Evolutionary conservation across 1,140 invertebrate genomes (phyloP).

Genomic region (Heterodera schachtii): DNA sequence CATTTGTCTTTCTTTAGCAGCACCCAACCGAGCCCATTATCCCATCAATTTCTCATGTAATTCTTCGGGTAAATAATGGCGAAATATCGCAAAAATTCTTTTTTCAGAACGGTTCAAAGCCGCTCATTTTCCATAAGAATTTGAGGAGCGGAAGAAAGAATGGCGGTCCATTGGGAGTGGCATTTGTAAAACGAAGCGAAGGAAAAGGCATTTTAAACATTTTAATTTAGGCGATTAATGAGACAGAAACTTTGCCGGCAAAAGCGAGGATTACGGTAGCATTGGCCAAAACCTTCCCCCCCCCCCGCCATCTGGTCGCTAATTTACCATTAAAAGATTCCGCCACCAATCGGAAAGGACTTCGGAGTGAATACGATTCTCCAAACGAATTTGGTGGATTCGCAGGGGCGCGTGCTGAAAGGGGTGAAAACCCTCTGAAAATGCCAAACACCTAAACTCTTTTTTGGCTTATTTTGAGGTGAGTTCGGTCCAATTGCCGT

Average conservation of each 20-base stretch:
- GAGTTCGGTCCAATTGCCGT: constrained; percentile 36
- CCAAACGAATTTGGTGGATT: constrained; percentile 56
- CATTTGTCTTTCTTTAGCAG: no score
- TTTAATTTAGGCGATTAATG: background rate
- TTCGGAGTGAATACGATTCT: constrained; percentile 53
- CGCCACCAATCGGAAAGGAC: constrained; percentile 45
- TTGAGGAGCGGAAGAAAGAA: background rate
- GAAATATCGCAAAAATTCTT: background rate
- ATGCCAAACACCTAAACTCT: no score
- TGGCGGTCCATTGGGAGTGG: background rate
- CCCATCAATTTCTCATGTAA: no score
- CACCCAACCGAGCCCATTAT: no score
- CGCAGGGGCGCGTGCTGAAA: constrained; percentile 52
- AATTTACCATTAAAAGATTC: constrained; percentile 23
- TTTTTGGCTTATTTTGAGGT: constrained; percentile 4
- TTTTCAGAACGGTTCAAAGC: background rate
- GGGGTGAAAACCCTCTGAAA: constrained; percentile 29
- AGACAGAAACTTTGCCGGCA: background rate
- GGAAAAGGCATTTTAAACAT: background rate
- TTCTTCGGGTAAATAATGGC: background rate
- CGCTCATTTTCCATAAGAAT: background rate
- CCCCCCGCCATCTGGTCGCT: no score
- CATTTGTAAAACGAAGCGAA: background rate
- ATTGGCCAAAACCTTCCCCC: background rate
- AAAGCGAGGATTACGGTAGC: constrained; percentile 3